Conservation (phyloP, 2,113 vertebrate species). For the Nannospalax galili region DNA sequence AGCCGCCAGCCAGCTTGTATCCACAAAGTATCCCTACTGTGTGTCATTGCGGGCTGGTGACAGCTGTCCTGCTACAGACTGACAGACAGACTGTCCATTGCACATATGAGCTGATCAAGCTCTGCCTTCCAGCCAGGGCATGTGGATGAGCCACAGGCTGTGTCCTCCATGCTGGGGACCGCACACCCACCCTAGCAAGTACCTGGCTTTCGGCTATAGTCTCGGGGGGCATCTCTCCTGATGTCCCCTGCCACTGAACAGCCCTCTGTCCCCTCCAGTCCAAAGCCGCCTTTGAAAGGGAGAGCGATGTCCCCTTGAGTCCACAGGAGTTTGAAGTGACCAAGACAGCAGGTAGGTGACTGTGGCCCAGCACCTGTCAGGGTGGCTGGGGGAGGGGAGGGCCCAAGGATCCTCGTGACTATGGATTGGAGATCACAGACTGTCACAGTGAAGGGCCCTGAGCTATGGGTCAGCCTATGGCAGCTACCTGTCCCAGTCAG, state of each 20-base stretch:
- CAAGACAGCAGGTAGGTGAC: slow-evolving; percentile 90
- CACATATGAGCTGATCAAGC: not conserved
- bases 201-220: not conserved
- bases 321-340: slow-evolving; percentile 91
- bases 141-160: too few species aligned
- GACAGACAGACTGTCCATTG: not conserved
- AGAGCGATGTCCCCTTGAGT: slow-evolving; percentile 90
- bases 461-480: not conserved
- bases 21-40: too few species aligned
- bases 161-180: not conserved
- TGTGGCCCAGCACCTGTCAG: not conserved
- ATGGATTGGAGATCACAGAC: not conserved
- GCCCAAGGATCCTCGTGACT: not conserved
- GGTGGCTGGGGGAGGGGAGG: not conserved
- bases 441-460: not conserved
- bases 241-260: not conserved
- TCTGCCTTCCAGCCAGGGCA: too few species aligned
- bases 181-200: not conserved
- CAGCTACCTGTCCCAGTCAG: too few species aligned
- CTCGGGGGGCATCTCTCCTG: not conserved
- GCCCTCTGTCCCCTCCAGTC: slow-evolving; percentile 87
- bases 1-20: not conserved
- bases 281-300: slow-evolving; percentile 87
- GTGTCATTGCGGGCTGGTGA: not conserved
- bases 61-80: too few species aligned